Conservation (phyloP, 2,113 vertebrate species). For the Scophthalmus maximus region DNA sequence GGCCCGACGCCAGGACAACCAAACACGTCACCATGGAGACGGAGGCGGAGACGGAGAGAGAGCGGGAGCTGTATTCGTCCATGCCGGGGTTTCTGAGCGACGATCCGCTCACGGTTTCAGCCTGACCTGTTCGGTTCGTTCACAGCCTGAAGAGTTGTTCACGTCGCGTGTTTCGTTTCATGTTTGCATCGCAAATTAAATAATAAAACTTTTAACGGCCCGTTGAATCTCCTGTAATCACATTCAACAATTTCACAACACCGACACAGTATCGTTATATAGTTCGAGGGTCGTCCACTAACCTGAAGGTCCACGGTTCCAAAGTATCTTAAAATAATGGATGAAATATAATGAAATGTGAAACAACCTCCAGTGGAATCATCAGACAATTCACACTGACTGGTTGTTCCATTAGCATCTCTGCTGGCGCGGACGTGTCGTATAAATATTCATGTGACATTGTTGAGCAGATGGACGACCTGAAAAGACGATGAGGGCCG, state of each 20-base stretch:
- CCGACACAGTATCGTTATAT: no score
- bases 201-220: not conserved
- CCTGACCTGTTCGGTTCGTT: conserved; percentile 38
- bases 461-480: conserved; percentile 21
- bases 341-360: not conserved
- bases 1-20: not conserved
- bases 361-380: not conserved
- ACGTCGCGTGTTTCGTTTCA: no score
- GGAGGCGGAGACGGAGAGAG: conserved; percentile 40
- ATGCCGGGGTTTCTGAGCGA: conserved; percentile 76
- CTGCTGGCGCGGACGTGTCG: not conserved
- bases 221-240: no score
- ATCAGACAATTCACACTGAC: not conserved
- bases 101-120: conserved; percentile 57
- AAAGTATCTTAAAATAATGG: no score
- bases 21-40: conserved; percentile 31
- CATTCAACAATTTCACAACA: no score
- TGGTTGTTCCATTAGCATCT: not conserved
- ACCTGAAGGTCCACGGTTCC: no score
- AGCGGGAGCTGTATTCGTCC: conserved; percentile 55
- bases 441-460: conserved; percentile 25
- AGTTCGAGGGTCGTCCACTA: no score
- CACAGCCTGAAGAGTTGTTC: not conserved
- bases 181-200: not conserved
- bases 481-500: conserved; percentile 13